phyloP scores from a whole-genome alignment of 2,888 invertebrate genomes.

The Volucella bombylans region DNA sequence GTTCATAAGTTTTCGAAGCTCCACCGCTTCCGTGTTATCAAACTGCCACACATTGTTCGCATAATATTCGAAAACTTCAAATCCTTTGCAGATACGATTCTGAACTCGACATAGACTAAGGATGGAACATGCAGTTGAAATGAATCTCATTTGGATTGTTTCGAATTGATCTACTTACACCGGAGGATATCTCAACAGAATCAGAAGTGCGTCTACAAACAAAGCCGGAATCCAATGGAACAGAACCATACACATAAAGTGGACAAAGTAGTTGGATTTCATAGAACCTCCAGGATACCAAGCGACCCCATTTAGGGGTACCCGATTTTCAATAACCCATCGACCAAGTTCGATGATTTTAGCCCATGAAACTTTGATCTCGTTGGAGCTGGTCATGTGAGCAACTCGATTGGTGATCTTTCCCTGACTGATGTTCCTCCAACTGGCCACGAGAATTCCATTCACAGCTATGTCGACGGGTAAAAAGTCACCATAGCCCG shows the following conservation, averaged over 20 bases:
- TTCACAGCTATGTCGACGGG: slow-evolving; percentile 93
- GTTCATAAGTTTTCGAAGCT: slow-evolving; percentile 85
- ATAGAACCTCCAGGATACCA: slow-evolving; percentile 95
- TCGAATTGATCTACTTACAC: slow-evolving; percentile 85
- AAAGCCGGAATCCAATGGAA: slow-evolving; percentile 96
- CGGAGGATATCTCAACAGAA: slow-evolving; percentile 92
- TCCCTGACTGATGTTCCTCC: slow-evolving; percentile 78
- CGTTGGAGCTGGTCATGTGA: slow-evolving; percentile 91
- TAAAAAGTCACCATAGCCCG: slow-evolving; percentile 90
- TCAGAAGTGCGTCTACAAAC: slow-evolving; percentile 89
- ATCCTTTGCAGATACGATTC: slow-evolving; percentile 91
- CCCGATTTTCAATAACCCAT: slow-evolving; percentile 88
- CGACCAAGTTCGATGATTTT: slow-evolving; percentile 92
- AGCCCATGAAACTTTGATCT: slow-evolving; percentile 93
- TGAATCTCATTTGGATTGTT: neutral
- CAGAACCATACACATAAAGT: slow-evolving; percentile 91
- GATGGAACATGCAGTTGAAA: neutral
- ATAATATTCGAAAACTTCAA: slow-evolving; percentile 95
- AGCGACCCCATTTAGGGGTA: slow-evolving; percentile 93
- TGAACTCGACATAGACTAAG: slow-evolving; percentile 91
- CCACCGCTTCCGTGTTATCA: slow-evolving; percentile 86
- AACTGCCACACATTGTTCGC: slow-evolving; percentile 96
- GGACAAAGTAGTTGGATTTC: slow-evolving; percentile 89
- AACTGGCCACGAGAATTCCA: slow-evolving; percentile 82
- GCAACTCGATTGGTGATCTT: slow-evolving; percentile 83